Evolutionary conservation across 2,113 vertebrate species (phyloP), one percentile per base, ranked within the genome.

Genomic region (Falcunculus frontatus): DNA sequence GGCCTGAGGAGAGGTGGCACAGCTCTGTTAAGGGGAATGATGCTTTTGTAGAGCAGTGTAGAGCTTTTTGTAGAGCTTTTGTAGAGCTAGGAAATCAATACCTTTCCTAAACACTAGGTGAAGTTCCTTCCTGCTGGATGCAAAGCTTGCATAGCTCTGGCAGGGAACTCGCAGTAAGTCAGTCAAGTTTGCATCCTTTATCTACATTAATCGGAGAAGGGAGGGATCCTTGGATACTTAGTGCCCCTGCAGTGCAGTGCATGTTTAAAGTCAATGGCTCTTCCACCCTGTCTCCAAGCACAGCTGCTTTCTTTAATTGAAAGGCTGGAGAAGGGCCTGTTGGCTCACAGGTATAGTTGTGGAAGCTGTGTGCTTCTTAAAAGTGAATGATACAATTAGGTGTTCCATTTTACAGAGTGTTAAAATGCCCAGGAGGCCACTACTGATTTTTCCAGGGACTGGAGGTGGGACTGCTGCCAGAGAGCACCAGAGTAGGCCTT

Each of bases 161-260:
- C 41, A 69, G 57, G 41, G 29, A 68, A 27, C 60, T 65, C 73
- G 32, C 46, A 81, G 8, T 22, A 18, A 22, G 41, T 33, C 44
- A 84, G 29, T 60, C 27, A 42, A 33, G 22, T 77, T 79, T 76
- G 26, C 30, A 10, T 35, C 27, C 59, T 73, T 42, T 75, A 13
- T 37, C 25, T 64, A 1, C 2, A 0, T 30, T n/a, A n/a, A 7
- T 6, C 0, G 0, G 69, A 60, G 73, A 72, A 82, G 15, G 25
- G 22, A 84, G n/a, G 35, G 41, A 62, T 64, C 76, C 74, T 68
- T 0, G 0, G 15, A 22, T 73, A 7, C 44, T 67, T 32, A 3
- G 55, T 46, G 29, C 18, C 23, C 16, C 13, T 78, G 18, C 49
- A 42, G n/a, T 11, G 7, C 42, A 37, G 30, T 33, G 55, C 5